Conservation (phyloP, 2,888 invertebrate genomes). For the Torymus tubicola region DNA sequence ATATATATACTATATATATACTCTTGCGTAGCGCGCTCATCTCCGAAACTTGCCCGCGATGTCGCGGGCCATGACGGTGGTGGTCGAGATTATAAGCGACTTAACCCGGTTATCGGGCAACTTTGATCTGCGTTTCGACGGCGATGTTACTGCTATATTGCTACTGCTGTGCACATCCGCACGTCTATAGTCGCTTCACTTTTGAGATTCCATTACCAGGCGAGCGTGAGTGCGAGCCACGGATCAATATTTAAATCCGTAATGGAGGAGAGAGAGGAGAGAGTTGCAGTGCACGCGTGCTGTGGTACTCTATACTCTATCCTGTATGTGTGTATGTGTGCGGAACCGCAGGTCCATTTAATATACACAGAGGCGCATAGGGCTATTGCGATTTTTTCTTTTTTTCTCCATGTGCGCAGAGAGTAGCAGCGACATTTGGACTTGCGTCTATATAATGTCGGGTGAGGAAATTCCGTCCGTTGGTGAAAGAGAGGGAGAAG, state of each 20-base stretch:
- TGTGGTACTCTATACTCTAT: neutral
- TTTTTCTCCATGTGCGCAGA: neutral
- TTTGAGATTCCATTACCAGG: slow-evolving; percentile 39
- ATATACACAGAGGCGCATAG: slow-evolving; percentile 11
- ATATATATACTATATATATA: neutral
- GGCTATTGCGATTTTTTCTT: slow-evolving; percentile 10
- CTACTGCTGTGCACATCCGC: neutral
- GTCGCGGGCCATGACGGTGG: neutral
- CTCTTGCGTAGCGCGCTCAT: neutral
- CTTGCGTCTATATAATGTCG: neutral
- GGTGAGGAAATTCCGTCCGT: slow-evolving; percentile 4
- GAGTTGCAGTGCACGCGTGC: slow-evolving; percentile 1
- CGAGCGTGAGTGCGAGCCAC: slow-evolving; percentile 9
- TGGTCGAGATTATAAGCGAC: neutral
- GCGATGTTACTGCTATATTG: neutral
- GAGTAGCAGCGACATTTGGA: slow-evolving; percentile 6
- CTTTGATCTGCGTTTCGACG: slow-evolving; percentile 35
- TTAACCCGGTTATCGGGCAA: slow-evolving; percentile 28
- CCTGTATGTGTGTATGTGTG: neutral
- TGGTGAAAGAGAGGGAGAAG: neutral
- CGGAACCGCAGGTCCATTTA: slow-evolving; percentile 62
- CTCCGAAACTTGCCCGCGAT: slow-evolving; percentile 17
- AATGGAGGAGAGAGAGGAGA: slow-evolving; percentile 58
- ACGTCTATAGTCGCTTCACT: neutral
- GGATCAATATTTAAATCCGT: slow-evolving; percentile 73